phyloP scores from a whole-genome alignment of 2,113 vertebrate species.

The Catharus minimus region DNA sequence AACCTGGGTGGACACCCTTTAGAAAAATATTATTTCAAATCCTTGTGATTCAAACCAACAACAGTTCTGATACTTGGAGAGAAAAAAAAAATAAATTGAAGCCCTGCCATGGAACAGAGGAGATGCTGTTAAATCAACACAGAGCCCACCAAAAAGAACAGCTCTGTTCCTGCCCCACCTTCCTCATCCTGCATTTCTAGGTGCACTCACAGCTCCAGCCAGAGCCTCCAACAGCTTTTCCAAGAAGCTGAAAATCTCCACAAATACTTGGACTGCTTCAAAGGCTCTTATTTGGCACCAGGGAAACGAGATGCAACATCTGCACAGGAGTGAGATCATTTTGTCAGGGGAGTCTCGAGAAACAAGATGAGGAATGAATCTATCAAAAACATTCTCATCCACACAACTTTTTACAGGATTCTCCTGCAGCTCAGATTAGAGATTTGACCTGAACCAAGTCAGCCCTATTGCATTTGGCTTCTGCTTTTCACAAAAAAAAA shows the following conservation, averaged over 20 bases:
- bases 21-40: conserved; percentile 27
- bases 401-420: neutral
- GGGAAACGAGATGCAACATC: conserved; percentile 52
- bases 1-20: neutral
- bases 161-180: neutral
- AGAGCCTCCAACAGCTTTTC: neutral
- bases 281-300: conserved; percentile 21
- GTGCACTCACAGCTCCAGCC: neutral
- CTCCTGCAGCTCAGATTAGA: neutral
- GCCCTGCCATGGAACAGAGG: neutral
- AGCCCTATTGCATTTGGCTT: neutral
- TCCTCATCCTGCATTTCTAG: neutral
- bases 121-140: neutral
- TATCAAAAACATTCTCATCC: neutral
- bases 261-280: conserved; percentile 10
- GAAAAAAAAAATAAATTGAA: neutral
- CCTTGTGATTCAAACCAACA: neutral
- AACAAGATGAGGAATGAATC: neutral
- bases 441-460: neutral
- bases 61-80: neutral
- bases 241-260: conserved; percentile 12
- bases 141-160: neutral
- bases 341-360: conserved; percentile 40
- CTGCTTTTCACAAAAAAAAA: neutral
- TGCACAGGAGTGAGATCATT: conserved; percentile 55